Percentiles rank a stretch among this genome's conserved stretches.
phyloP scores from a whole-genome alignment of 2,113 vertebrate species.

The Acanthochromis polyacanthus region DNA sequence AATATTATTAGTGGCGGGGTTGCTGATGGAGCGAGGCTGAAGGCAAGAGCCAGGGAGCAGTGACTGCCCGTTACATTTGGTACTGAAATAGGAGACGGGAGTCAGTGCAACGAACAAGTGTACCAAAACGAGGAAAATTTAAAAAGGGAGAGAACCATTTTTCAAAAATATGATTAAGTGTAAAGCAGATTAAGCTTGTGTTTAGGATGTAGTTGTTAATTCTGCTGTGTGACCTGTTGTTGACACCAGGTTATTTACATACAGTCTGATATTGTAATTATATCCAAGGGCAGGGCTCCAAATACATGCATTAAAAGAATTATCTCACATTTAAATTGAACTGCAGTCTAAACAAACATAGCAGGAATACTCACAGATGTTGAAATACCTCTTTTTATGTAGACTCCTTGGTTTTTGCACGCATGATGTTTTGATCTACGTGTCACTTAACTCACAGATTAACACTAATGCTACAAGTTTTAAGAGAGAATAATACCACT shows the following conservation, averaged over 20 bases:
- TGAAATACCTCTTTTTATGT: background rate
- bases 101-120: background rate
- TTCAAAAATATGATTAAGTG: background rate
- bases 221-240: background rate
- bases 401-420: background rate
- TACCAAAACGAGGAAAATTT: background rate
- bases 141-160: background rate
- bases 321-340: background rate
- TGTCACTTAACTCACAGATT: background rate
- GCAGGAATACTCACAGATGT: background rate
- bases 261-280: background rate
- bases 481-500: background rate
- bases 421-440: background rate
- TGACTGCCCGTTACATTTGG: conserved; percentile 28
- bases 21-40: conserved; percentile 22
- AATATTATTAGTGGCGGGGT: conserved; percentile 51
- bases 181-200: background rate
- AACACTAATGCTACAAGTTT: background rate
- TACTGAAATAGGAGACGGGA: conserved; percentile 37
- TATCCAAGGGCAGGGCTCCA: background rate
- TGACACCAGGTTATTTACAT: background rate
- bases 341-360: background rate
- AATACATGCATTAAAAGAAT: conserved; percentile 1
- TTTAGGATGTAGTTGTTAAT: background rate
- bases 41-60: conserved; percentile 17